These are phyloP conservation scores for Novumbra hubbsi DNA, from an alignment of 2,797 vertebrate genomes.

Conservation along the genomic window DNA sequence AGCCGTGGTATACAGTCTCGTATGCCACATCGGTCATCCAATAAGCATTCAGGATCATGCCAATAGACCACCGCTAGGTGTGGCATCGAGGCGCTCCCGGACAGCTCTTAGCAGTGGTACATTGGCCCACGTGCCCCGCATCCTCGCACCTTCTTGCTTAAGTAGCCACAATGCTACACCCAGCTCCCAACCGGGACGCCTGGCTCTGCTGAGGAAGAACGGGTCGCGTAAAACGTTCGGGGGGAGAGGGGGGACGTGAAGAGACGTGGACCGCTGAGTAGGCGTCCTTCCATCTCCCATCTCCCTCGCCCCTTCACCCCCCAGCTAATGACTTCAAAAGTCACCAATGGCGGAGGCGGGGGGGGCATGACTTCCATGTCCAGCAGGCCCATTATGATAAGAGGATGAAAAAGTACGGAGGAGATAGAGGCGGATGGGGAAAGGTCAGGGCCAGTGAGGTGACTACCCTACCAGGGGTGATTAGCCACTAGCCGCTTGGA, in stretches of 20 bases:
- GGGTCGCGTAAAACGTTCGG: not conserved
- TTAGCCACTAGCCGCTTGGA: constrained; percentile 60
- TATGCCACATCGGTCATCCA: too few species aligned
- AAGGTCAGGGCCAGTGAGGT: constrained; percentile 31
- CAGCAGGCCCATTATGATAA: constrained; percentile 40
- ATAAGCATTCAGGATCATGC: too few species aligned
- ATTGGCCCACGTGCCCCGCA: too few species aligned
- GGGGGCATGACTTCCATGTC: constrained; percentile 56
- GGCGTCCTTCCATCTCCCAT: constrained; percentile 20
- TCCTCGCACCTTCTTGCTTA: too few species aligned
- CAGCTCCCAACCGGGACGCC: too few species aligned
- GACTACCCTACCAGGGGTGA: constrained; percentile 68
- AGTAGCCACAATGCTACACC: too few species aligned
- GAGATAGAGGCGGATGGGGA: constrained; percentile 6
- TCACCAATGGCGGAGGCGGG: constrained; percentile 24
- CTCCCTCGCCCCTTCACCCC: constrained; percentile 14
- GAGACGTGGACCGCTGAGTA: constrained; percentile 23
- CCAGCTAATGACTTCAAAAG: constrained; percentile 37
- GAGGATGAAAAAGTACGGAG: constrained; percentile 32
- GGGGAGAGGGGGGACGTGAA: constrained; percentile 1
- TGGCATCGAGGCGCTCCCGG: too few species aligned
- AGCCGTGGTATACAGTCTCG: too few species aligned
- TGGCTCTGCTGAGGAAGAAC: not conserved
- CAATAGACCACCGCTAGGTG: too few species aligned
- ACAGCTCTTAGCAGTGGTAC: too few species aligned